Evolutionary conservation across 2,888 invertebrate genomes (phyloP), one percentile per base, ranked within the genome.

Genomic region (Phyto melanocephala): DNA sequence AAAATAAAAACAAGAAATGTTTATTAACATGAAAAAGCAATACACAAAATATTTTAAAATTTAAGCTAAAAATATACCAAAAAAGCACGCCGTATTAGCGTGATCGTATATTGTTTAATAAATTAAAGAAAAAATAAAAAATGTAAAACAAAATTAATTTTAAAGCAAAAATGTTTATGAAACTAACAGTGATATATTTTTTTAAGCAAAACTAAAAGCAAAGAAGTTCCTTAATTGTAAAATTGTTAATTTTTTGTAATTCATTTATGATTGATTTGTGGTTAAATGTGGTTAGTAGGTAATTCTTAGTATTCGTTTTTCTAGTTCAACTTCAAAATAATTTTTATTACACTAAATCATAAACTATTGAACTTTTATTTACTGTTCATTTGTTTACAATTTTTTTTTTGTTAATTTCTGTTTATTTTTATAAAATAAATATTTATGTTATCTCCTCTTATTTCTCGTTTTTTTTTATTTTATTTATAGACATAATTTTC

Each of bases 401-500:
- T 47, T 56, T 35, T 35, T n/a, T 8, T 35, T 54, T 37, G 17
- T 37, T 5, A 10, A 28, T 17, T 63, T 45, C n/a, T 58, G 37
- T 20, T 60, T 60, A 52, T 52, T 8, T 20, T 47, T 47, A 22
- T 20, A 47, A 20, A 47, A 20, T 24, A 24, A n/a, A 20, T 42
- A 33, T 15, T 15, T 3, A 33, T 54, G 35, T 35, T 37, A 1
- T 65, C 40, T 63, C 7, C n/a, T 42, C 6, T 54, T 37, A 3
- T 47, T 15, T 28, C n/a, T 52, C 37, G 47, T 3, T n/a, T 52
- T 8, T 71, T 5, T 56, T 65, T 45, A n/a, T 40, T 33, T 63
- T 78, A 79, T 79, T 71, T 79, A 40, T 71, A 79, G 78, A 56
- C 50, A 58, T 42, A 65, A 65, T 50, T 52, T 67, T 52, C 65